These are phyloP conservation scores for Xenus cinereus DNA, from an alignment of 2,113 vertebrate species.

Conservation along the genomic window DNA sequence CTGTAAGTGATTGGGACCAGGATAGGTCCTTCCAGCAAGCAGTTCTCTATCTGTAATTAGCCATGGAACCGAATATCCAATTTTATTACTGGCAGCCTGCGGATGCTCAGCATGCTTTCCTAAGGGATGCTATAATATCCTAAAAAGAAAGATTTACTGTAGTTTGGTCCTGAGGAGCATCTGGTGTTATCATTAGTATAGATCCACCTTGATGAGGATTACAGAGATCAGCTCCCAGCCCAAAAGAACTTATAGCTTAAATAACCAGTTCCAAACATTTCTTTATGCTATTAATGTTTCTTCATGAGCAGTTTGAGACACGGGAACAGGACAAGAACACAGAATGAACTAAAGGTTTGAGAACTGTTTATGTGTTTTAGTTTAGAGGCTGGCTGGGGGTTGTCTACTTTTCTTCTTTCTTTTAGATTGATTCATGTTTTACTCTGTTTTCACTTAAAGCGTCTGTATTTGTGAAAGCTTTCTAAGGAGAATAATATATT, in stretches of 20 bases:
- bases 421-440: not conserved
- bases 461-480: not conserved
- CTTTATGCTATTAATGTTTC: not conserved
- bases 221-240: not conserved
- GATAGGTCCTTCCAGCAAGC: not conserved
- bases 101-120: not conserved
- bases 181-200: constrained; percentile 1
- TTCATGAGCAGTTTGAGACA: not conserved
- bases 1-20: not conserved
- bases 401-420: not conserved
- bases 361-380: not conserved
- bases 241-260: not conserved
- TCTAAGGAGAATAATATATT: not conserved
- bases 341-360: not conserved
- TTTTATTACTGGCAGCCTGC: not conserved
- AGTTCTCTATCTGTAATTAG: not conserved
- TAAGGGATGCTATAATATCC: not conserved
- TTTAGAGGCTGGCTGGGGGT: not conserved
- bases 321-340: not conserved
- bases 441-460: not conserved
- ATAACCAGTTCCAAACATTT: not conserved
- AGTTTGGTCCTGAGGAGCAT: not conserved
- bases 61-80: not conserved
- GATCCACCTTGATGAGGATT: not conserved
- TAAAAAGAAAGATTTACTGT: not conserved